Evolutionary conservation across 1,140 invertebrate genomes (phyloP), one percentile per base, ranked within the genome.

Genomic region (Leptinotarsa defecta): DNA sequence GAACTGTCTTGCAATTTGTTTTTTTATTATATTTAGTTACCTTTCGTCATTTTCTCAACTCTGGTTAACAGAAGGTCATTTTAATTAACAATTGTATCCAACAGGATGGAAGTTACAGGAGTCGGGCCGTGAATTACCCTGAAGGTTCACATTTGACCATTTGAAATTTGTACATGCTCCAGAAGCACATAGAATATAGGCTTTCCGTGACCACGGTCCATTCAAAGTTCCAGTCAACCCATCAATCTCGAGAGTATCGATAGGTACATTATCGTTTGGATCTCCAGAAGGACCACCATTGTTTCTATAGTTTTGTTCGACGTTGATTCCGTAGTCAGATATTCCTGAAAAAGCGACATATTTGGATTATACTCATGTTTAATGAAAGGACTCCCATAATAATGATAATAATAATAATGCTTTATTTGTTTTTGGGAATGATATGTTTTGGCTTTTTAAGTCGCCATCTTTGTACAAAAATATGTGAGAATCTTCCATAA

Each of bases 281-380:
- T 48, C 0, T 71, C 77, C 77, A 69, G 48, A 76, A 22, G 74
- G 69, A 4, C 6, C n/a, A 24, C 74, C 74, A 64, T 67, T 48
- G 48, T 76, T 62, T 71, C 68, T 61, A 68, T 78, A 78, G 48
- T 78, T 74, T 71, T 78, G 73, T 63, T 78, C 71, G 8, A 76
- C 63, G 62, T 78, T 78, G 57, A 78, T 76, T 61, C 71, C 77
- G 43, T 74, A 78, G 27, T 76, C 64, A 3, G 27, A 68, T 15
- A 78, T 78, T 24, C 74, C 77, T 75, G 61, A 34, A 34, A 34
- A 34, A 22, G 24, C 24, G 24, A 24, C 24, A 24, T 24, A 24
- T 24, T 24, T 24, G 24, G 24, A 24, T 24, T 24, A 24, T 24
- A 24, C 0, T 24, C 24, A 24, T 24, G 24, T 24, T 24, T 3